Conservation (phyloP, 2,888 invertebrate genomes). For the Drosophila barbarae region DNA sequence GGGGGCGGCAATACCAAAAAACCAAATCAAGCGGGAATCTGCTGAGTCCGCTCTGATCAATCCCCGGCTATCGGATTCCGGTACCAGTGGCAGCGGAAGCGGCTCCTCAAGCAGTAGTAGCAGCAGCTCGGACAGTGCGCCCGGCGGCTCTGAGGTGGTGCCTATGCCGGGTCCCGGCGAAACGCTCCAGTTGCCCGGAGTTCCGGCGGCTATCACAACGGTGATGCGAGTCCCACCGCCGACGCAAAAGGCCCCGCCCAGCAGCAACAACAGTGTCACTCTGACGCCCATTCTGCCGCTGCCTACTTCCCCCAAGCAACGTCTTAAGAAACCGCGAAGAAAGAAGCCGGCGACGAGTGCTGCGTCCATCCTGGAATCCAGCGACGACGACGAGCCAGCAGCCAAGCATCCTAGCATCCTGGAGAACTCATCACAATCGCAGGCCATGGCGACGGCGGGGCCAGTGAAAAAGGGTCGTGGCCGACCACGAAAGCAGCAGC, state of each 20-base stretch:
- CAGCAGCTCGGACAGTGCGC: constrained; percentile 69
- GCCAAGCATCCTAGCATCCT: constrained; percentile 45
- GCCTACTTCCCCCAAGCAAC: constrained; percentile 64
- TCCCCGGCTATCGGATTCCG: constrained; percentile 50
- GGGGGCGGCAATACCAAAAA: constrained; percentile 69
- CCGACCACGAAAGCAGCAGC: constrained; percentile 78
- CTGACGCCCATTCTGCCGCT: constrained; percentile 68
- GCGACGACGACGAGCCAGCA: constrained; percentile 74
- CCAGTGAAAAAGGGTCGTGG: constrained; percentile 79
- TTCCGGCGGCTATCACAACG: constrained; percentile 74
- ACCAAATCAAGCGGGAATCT: constrained; percentile 77
- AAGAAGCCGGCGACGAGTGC: constrained; percentile 61
- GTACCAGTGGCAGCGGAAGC: constrained; percentile 42
- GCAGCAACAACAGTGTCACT: constrained; percentile 66
- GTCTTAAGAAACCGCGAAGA: constrained; percentile 71
- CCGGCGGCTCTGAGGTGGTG: constrained; percentile 48
- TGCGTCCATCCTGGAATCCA: constrained; percentile 62
- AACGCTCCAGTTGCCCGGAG: constrained; percentile 73
- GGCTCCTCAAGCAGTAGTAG: constrained; percentile 61
- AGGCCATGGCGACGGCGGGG: constrained; percentile 32
- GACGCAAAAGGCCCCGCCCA: constrained; percentile 49
- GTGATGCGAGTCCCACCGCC: constrained; percentile 50
- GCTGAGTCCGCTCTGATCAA: constrained; percentile 21
- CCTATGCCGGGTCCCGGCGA: constrained; percentile 70
- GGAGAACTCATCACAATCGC: constrained; percentile 40